Conservation (phyloP, 2,888 invertebrate species). For the Rhingia campestris region DNA sequence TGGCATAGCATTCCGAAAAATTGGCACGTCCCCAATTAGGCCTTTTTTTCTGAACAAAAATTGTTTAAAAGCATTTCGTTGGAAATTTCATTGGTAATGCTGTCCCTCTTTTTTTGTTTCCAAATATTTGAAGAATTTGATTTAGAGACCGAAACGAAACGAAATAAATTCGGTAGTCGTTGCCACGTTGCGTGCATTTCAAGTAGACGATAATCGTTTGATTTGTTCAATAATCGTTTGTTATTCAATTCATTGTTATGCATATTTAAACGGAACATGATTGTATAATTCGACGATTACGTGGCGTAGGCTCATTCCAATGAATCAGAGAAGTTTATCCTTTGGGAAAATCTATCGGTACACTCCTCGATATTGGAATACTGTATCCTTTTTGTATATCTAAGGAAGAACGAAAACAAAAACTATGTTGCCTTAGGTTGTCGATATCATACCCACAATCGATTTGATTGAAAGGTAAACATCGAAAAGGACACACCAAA, state of each 20-base stretch:
- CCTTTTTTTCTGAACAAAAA: slow-evolving; percentile 9
- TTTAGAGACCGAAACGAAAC: background rate
- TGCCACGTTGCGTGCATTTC: slow-evolving; percentile 52
- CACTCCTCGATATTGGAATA: background rate
- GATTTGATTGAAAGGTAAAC: slow-evolving; percentile 63
- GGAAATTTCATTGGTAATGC: slow-evolving; percentile 17
- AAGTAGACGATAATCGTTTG: slow-evolving; percentile 37
- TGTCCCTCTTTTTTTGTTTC: slow-evolving; percentile 13
- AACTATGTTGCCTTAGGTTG: slow-evolving; percentile 55
- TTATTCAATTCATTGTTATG: slow-evolving; percentile 27
- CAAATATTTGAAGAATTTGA: slow-evolving; percentile 47
- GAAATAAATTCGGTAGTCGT: slow-evolving; percentile 4
- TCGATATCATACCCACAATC: slow-evolving; percentile 59
- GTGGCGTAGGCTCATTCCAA: slow-evolving; percentile 40
- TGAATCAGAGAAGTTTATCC: slow-evolving; percentile 43
- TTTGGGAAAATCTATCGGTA: slow-evolving; percentile 7
- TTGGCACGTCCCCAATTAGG: slow-evolving; percentile 64
- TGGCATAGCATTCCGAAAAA: slow-evolving; percentile 8
- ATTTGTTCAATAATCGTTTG: too few species aligned
- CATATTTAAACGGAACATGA: slow-evolving; percentile 10
- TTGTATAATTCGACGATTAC: slow-evolving; percentile 41
- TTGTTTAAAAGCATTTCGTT: slow-evolving; percentile 33
- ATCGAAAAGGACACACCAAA: slow-evolving; percentile 54
- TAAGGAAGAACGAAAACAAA: background rate
- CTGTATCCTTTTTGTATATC: background rate